Evolutionary conservation across 2,113 vertebrate genomes (phyloP).

Genomic region (Harpagus bidentatus): DNA sequence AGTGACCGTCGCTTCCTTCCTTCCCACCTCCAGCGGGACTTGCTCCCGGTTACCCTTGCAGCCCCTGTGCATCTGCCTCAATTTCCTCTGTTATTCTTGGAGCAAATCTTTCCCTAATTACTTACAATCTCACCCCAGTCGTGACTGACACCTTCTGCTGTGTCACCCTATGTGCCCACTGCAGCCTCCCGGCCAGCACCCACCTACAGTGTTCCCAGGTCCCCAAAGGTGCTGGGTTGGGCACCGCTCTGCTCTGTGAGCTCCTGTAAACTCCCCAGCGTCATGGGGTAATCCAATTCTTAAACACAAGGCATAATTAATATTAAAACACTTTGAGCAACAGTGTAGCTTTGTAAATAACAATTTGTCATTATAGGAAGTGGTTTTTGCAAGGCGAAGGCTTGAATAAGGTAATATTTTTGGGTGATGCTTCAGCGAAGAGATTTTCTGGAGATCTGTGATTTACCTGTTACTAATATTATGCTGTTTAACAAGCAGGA

Average conservation of each 20-base stretch:
- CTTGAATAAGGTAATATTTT: slow-evolving; percentile 22
- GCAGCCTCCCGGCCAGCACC: background rate
- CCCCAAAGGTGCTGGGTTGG: background rate
- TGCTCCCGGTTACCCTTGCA: background rate
- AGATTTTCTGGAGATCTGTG: slow-evolving; percentile 18
- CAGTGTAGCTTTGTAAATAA: slow-evolving; percentile 24
- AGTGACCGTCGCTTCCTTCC: background rate
- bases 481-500: background rate
- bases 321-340: slow-evolving; percentile 23
- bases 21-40: background rate
- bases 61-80: background rate
- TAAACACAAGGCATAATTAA: slow-evolving; percentile 27
- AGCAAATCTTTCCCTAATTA: background rate
- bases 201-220: rapidly evolving
- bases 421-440: slow-evolving; percentile 1
- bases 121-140: background rate
- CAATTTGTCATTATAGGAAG: background rate
- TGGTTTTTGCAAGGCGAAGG: background rate
- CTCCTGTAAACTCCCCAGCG: background rate
- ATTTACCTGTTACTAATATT: slow-evolving; percentile 50
- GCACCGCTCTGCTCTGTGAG: background rate
- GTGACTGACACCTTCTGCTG: background rate
- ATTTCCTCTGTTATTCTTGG: background rate
- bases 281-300: background rate
- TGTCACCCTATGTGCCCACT: rapidly evolving